phyloP scores from a whole-genome alignment of 2,797 vertebrate species.

The Enoplosus armatus region DNA sequence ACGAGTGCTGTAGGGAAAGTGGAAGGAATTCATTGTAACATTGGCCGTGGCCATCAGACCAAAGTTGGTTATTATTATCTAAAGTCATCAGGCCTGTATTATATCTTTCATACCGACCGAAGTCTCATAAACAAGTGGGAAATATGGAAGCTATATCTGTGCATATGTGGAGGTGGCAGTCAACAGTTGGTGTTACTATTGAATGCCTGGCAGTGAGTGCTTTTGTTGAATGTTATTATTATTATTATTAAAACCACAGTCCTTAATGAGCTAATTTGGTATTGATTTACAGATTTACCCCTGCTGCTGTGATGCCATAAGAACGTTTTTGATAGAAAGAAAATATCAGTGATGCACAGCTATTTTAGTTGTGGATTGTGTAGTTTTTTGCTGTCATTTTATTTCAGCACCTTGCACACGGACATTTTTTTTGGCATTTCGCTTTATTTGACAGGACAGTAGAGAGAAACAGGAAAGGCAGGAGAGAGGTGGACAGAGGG shows the following conservation, averaged over 20 bases:
- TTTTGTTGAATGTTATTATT: not conserved
- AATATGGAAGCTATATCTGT: constrained; percentile 4
- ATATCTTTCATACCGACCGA: not conserved
- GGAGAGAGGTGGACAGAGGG: no score
- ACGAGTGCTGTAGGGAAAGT: not conserved
- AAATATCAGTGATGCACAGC: not conserved
- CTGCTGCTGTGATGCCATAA: not conserved
- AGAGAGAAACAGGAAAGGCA: no score
- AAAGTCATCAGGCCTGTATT: constrained; percentile 4
- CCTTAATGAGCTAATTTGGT: not conserved
- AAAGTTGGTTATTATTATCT: constrained; percentile 35
- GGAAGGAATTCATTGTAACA: not conserved
- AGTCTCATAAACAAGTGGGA: not conserved
- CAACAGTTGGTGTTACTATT: not conserved
- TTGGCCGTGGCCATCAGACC: not conserved
- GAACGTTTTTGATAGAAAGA: not conserved
- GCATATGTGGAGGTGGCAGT: not conserved
- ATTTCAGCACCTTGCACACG: not conserved
- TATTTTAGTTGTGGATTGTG: not conserved
- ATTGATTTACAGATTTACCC: not conserved
- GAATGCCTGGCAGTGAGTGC: not conserved
- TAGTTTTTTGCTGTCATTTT: not conserved
- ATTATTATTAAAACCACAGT: not conserved
- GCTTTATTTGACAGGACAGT: no score
- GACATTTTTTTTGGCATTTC: no score